phyloP scores from a whole-genome alignment of 2,113 vertebrate genomes.

The Stomatorhinus ivindoensis region DNA sequence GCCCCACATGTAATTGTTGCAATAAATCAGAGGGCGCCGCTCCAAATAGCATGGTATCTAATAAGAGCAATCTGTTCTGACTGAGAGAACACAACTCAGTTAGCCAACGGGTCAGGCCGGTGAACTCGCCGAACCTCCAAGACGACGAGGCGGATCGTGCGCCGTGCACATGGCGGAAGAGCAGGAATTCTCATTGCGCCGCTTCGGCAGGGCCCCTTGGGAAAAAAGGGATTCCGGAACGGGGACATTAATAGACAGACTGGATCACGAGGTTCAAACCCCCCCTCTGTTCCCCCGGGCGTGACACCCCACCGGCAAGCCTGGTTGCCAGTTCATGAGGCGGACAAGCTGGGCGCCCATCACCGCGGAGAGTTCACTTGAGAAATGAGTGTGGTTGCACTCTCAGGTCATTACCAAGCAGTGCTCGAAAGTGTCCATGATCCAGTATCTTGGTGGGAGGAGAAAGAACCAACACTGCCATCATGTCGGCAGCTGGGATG shows the following conservation, averaged over 20 bases:
- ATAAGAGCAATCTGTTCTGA: not conserved
- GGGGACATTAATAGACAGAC: not conserved
- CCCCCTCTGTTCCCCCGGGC: not conserved
- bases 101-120: not conserved
- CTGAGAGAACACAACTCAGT: not conserved
- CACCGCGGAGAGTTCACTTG: not conserved
- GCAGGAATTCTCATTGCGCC: not conserved
- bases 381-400: not conserved
- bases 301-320: not conserved
- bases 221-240: no score
- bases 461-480: not conserved
- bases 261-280: not conserved
- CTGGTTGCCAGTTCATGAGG: not conserved
- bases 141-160: not conserved
- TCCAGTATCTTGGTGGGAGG: not conserved
- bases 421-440: not conserved
- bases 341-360: not conserved
- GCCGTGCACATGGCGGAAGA: not conserved
- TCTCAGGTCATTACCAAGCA: not conserved
- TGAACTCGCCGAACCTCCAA: not conserved
- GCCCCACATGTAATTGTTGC: not conserved
- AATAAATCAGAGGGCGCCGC: constrained; percentile 6
- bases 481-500: not conserved
- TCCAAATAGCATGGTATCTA: not conserved
- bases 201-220: not conserved